Percentiles rank a stretch among this genome's conserved stretches.
phyloP scores from a whole-genome alignment of 2,113 vertebrate species.

The Trachemys scripta region DNA sequence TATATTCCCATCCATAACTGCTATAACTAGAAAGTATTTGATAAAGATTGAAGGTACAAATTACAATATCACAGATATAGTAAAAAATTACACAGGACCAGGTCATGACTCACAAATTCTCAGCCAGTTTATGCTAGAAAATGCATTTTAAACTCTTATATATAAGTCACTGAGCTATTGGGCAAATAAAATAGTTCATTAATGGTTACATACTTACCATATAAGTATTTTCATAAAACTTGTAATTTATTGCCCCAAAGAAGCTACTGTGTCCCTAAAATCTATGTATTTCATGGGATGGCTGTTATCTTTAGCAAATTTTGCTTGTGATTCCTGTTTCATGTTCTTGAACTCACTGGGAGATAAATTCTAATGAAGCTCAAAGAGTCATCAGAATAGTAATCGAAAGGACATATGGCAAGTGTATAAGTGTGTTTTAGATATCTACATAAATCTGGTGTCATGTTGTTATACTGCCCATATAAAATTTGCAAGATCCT shows the following conservation, averaged over 20 bases:
- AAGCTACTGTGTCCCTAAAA: constrained; percentile 6
- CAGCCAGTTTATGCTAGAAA: neutral
- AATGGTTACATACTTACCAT: neutral
- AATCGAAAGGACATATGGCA: constrained; percentile 9
- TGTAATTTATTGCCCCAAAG: neutral
- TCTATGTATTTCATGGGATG: constrained; percentile 3
- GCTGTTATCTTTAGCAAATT: constrained; percentile 47
- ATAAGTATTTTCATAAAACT: neutral
- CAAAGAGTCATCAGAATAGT: constrained; percentile 32
- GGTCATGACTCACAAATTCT: accelerated
- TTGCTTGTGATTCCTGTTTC: constrained; percentile 39
- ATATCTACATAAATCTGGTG: neutral
- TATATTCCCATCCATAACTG: accelerated
- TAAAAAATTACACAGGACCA: neutral
- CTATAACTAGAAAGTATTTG: neutral
- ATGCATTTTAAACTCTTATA: neutral
- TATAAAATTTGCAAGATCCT: neutral
- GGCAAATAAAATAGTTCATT: neutral
- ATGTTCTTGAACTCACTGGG: constrained; percentile 20
- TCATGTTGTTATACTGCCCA: neutral
- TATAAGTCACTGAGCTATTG: neutral
- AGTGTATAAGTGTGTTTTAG: neutral
- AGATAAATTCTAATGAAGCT: constrained; percentile 44
- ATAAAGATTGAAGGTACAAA: neutral
- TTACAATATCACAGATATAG: neutral